phyloP scores from a whole-genome alignment of 1,140 invertebrate species.

The Brachionus rubens region DNA sequence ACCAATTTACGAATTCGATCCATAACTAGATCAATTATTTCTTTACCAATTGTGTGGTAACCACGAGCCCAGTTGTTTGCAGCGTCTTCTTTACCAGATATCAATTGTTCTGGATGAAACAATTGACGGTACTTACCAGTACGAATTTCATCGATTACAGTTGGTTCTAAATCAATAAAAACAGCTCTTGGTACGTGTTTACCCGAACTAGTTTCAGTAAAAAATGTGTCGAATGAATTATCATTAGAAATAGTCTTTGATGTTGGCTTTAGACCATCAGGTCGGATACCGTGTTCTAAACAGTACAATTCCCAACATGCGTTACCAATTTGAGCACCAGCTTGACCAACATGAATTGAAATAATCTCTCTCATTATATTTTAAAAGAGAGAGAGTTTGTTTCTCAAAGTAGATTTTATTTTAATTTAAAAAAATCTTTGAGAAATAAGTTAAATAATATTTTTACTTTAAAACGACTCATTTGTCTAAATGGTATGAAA shows the following conservation, averaged over 20 bases:
- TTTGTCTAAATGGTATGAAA: too few species aligned
- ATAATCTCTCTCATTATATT: neutral
- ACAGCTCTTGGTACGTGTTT: too few species aligned
- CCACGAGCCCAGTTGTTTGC: constrained; percentile 84
- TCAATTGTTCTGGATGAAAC: constrained; percentile 60
- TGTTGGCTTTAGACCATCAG: constrained; percentile 43
- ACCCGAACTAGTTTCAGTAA: too few species aligned
- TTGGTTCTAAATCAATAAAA: constrained; percentile 55
- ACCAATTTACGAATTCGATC: constrained; percentile 64
- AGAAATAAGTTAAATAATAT: too few species aligned
- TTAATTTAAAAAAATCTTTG: too few species aligned
- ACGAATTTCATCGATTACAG: constrained; percentile 54
- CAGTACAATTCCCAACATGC: constrained; percentile 36
- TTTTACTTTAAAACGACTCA: too few species aligned
- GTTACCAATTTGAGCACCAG: constrained; percentile 25
- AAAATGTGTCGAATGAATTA: too few species aligned
- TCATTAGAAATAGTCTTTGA: too few species aligned
- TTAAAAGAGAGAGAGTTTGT: too few species aligned
- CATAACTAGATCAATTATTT: constrained; percentile 75
- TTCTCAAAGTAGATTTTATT: too few species aligned
- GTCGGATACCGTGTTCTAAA: constrained; percentile 4
- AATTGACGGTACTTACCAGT: constrained; percentile 53
- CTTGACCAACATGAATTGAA: constrained; percentile 18
- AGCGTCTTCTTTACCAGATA: constrained; percentile 73
- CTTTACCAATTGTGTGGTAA: constrained; percentile 86